Evolutionary conservation across 1,140 invertebrate species (phyloP).

Genomic region (Drosophila arizonae): DNA sequence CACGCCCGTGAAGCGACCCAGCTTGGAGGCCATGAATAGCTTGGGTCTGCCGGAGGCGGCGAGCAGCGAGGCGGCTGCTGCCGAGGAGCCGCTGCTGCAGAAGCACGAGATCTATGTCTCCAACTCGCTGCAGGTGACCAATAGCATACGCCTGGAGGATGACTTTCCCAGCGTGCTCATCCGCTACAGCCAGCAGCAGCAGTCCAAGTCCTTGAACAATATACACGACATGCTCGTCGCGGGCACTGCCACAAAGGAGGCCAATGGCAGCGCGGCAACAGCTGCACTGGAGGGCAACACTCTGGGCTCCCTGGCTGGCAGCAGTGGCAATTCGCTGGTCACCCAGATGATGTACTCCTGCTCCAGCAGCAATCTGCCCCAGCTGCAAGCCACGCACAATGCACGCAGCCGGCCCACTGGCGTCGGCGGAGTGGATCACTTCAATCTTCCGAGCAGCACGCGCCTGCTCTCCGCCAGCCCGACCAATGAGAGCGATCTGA

Average conservation of each 20-base stretch:
- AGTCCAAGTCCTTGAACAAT: constrained; percentile 79
- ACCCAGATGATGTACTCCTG: constrained; percentile 53
- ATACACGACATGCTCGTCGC: constrained; percentile 67
- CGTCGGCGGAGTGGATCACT: constrained; percentile 22
- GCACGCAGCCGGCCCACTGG: constrained; percentile 59
- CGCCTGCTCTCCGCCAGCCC: constrained; percentile 83
- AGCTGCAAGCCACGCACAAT: constrained; percentile 84
- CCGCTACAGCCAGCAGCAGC: constrained; percentile 66
- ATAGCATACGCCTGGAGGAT: constrained; percentile 63
- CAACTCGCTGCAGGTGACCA: constrained; percentile 73
- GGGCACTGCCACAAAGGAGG: background rate
- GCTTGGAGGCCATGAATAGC: constrained; percentile 79
- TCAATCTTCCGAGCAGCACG: constrained; percentile 20
- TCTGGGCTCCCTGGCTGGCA: constrained; percentile 34
- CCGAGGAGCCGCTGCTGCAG: constrained; percentile 59
- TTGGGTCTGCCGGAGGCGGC: constrained; percentile 64
- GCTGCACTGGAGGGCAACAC: background rate
- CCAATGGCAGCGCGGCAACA: background rate
- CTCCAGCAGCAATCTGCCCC: constrained; percentile 62
- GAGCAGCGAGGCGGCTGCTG: background rate
- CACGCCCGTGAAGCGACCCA: constrained; percentile 64
- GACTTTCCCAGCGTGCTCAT: constrained; percentile 67
- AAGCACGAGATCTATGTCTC: constrained; percentile 78
- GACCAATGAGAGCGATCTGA: constrained; percentile 85
- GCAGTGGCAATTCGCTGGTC: constrained; percentile 42